Percentiles rank a stretch among this genome's conserved stretches.
These are phyloP conservation scores for Misgurnus mizolepis DNA, from an alignment of 2,113 vertebrate species.

Conservation along the genomic window DNA sequence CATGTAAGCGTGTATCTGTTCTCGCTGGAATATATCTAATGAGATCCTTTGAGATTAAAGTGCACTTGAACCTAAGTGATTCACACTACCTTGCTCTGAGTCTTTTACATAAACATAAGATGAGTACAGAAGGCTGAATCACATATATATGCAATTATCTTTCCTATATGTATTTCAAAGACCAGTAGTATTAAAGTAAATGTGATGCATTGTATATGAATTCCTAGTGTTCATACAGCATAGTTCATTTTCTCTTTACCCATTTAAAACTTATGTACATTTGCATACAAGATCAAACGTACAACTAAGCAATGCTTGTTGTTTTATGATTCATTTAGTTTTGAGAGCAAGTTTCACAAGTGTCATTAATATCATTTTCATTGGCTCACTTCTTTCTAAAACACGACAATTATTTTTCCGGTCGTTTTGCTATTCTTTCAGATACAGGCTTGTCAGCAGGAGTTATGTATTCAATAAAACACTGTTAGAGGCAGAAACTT, in stretches of 20 bases:
- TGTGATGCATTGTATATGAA: neutral
- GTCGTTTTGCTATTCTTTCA: conserved; percentile 13
- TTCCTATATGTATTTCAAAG: neutral
- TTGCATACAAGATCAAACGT: neutral
- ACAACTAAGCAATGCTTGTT: neutral
- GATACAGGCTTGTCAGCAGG: neutral
- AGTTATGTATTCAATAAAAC: conserved; percentile 13
- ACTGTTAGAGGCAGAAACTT: conserved; percentile 3
- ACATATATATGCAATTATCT: neutral
- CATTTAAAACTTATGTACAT: neutral
- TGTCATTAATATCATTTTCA: conserved; percentile 11
- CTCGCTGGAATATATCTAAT: conserved; percentile 2
- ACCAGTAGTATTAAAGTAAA: neutral
- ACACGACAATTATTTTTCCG: neutral
- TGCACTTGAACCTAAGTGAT: conserved; percentile 46
- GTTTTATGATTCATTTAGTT: too few species aligned
- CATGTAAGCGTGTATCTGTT: neutral
- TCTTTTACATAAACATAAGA: conserved; percentile 22
- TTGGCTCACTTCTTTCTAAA: conserved; percentile 26
- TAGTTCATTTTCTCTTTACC: neutral
- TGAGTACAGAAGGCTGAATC: neutral
- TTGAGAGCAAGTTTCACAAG: neutral
- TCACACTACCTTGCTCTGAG: conserved; percentile 38
- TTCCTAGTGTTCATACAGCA: neutral
- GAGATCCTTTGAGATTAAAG: conserved; percentile 42